A percentile compares a stretch with the other conserved stretches of the same genome.
Conservation (phyloP, 1,140 invertebrate species). For the Hestina assimilis region DNA sequence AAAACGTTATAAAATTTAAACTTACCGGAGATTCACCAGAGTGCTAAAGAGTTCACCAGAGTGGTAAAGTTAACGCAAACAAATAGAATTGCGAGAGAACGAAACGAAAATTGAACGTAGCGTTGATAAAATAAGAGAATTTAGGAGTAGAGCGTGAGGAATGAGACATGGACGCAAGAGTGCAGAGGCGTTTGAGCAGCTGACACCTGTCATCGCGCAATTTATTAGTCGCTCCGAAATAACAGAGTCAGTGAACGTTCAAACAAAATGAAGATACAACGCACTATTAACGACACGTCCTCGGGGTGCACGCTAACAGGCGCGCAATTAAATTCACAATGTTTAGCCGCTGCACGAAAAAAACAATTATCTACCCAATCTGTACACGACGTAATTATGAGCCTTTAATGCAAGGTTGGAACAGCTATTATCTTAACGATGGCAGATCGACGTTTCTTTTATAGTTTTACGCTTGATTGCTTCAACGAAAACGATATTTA, state of each 20-base stretch:
- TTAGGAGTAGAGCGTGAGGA: slow-evolving; percentile 72
- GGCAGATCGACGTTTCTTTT: neutral
- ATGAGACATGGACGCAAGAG: slow-evolving; percentile 77
- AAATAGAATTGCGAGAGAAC: slow-evolving; percentile 62
- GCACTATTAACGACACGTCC: slow-evolving; percentile 71
- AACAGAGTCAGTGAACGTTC: slow-evolving; percentile 70
- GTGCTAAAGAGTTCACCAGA: no score
- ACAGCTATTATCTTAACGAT: neutral
- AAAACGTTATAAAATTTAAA: neutral
- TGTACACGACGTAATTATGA: slow-evolving; percentile 16
- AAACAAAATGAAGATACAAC: slow-evolving; percentile 72
- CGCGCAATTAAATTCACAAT: slow-evolving; percentile 61
- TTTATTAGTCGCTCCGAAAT: slow-evolving; percentile 76
- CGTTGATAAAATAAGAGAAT: slow-evolving; percentile 77
- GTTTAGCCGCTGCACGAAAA: slow-evolving; percentile 20
- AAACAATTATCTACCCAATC: slow-evolving; percentile 4
- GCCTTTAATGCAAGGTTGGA: slow-evolving; percentile 4
- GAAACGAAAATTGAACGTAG: slow-evolving; percentile 73
- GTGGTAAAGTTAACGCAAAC: slow-evolving; percentile 58
- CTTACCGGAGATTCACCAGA: slow-evolving; percentile 39
- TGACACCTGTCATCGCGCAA: slow-evolving; percentile 77
- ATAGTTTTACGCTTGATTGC: neutral
- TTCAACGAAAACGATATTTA: neutral
- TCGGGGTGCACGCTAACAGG: slow-evolving; percentile 50
- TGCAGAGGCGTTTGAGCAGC: slow-evolving; percentile 75